A percentile compares a stretch with the other conserved stretches of the same genome.
phyloP scores from a whole-genome alignment of 2,888 invertebrate genomes.

The Phaedon cochleariae region DNA sequence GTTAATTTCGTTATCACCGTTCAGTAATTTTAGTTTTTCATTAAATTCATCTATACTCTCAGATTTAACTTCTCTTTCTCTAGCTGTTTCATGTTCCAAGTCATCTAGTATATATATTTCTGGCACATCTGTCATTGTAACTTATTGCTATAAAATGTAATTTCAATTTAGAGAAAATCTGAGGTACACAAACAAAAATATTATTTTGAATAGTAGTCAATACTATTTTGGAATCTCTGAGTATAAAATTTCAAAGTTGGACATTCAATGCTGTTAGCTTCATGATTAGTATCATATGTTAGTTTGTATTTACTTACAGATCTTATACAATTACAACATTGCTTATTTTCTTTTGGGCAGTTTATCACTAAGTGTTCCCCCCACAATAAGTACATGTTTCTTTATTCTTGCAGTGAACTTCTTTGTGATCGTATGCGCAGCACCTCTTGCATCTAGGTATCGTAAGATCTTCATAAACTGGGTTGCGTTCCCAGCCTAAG shows the following conservation, averaged over 20 bases:
- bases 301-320: constrained; percentile 13
- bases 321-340: constrained; percentile 8
- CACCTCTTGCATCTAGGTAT: constrained; percentile 5
- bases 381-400: constrained; percentile 4
- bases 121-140: neutral
- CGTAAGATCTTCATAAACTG: constrained; percentile 11
- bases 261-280: neutral
- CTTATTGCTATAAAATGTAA: neutral
- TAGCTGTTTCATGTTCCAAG: neutral
- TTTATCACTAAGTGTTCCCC: neutral
- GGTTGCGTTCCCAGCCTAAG: too few species aligned
- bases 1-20: too few species aligned
- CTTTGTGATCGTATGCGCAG: constrained; percentile 15
- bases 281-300: neutral
- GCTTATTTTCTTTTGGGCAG: neutral
- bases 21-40: neutral
- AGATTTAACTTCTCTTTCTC: too few species aligned
- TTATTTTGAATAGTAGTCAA: neutral
- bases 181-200: neutral
- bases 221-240: neutral
- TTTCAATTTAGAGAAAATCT: neutral
- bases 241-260: neutral
- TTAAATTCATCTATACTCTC: neutral
- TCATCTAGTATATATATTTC: neutral
- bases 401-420: constrained; percentile 2